Percentiles rank a stretch among this genome's conserved stretches.
These are phyloP conservation scores for Bactericera cockerelli DNA, from an alignment of 1,140 invertebrate genomes.

Conservation along the genomic window DNA sequence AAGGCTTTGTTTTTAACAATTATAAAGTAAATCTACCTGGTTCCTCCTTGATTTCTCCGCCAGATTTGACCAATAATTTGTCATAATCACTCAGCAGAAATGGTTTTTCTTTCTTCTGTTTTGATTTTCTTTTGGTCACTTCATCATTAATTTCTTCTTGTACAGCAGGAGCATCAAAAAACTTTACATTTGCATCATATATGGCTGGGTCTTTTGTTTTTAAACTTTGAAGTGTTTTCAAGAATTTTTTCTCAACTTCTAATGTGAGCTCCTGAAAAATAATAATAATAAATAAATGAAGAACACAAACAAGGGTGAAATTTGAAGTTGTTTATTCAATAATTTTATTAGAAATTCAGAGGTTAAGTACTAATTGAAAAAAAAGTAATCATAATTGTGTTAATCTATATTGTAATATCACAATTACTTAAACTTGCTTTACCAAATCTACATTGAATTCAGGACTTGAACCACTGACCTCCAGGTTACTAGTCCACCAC, in stretches of 20 bases:
- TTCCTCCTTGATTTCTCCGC: slow-evolving; percentile 37
- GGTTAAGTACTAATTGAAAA: background rate
- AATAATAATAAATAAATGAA: background rate
- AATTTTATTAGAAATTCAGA: background rate
- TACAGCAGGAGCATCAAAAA: slow-evolving; percentile 41
- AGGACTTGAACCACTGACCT: too few relatives aligned
- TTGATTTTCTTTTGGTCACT: slow-evolving; percentile 24
- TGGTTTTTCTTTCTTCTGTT: slow-evolving; percentile 36
- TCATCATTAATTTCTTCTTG: slow-evolving; percentile 23
- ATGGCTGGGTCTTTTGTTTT: slow-evolving; percentile 80
- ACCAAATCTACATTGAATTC: too few relatives aligned
- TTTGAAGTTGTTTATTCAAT: background rate
- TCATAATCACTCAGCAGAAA: slow-evolving; percentile 67
- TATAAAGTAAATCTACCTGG: slow-evolving; percentile 22
- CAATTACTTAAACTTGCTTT: too few relatives aligned
- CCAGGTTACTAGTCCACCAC: too few relatives aligned
- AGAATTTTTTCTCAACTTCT: slow-evolving; percentile 68
- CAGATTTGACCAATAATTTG: slow-evolving; percentile 52
- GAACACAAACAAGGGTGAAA: background rate
- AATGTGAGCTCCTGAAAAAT: slow-evolving; percentile 31
- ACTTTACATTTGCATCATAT: slow-evolving; percentile 58
- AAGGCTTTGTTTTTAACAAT: background rate
- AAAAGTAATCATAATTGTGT: background rate
- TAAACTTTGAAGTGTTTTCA: slow-evolving; percentile 64
- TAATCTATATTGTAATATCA: too few relatives aligned